A percentile compares a stretch with the other conserved stretches of the same genome.
These are phyloP conservation scores for Ryuthela nishihirai DNA, from an alignment of 2,888 invertebrate genomes.

Conservation along the genomic window DNA sequence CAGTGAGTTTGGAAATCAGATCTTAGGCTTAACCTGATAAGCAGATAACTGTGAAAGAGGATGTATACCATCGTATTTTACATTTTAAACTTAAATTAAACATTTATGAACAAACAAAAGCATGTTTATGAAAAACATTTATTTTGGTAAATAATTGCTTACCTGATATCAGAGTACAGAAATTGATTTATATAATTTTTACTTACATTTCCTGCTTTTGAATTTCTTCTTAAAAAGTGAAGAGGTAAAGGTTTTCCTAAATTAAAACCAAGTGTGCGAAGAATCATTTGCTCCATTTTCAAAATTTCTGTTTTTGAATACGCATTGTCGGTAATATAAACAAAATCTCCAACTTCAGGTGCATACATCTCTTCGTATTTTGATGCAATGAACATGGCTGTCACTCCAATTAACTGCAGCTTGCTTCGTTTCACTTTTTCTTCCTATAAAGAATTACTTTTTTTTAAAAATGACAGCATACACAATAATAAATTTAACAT, in stretches of 20 bases:
- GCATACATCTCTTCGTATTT: conserved; percentile 94
- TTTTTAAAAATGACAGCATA: too few relatives aligned
- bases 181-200: too few relatives aligned
- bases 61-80: too few relatives aligned
- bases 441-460: conserved; percentile 56
- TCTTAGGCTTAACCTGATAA: too few relatives aligned
- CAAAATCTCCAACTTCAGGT: conserved; percentile 82
- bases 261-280: conserved; percentile 70
- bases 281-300: conserved; percentile 75
- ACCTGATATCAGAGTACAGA: too few relatives aligned
- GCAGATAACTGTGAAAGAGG: too few relatives aligned
- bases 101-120: too few relatives aligned
- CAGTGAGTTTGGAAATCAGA: too few relatives aligned
- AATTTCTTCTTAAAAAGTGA: conserved; percentile 75
- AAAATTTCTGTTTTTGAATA: conserved; percentile 74
- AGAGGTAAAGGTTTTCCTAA: conserved; percentile 82
- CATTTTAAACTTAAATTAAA: too few relatives aligned
- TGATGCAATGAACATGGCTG: conserved; percentile 82
- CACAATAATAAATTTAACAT: too few relatives aligned
- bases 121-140: too few relatives aligned
- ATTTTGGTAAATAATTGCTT: too few relatives aligned
- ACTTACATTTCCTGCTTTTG: conserved; percentile 52
- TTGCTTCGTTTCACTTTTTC: conserved; percentile 63
- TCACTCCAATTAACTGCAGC: conserved; percentile 83
- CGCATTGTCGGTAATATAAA: conserved; percentile 83